Evolutionary conservation across 2,797 vertebrate genomes (phyloP), one percentile per base, ranked within the genome.

Genomic region (Pseudochaenichthys georgianus): DNA sequence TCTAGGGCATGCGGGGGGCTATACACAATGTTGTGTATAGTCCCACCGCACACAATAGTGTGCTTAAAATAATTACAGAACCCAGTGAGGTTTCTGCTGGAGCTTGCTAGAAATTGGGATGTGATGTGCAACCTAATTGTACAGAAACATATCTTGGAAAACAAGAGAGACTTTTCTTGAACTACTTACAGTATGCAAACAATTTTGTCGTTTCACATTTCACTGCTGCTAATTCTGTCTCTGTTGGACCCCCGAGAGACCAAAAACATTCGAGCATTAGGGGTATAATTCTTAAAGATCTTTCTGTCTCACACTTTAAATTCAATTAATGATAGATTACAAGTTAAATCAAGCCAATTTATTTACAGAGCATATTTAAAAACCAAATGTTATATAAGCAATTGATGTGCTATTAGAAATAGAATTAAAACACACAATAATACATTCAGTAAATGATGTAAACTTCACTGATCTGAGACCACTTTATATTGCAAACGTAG

Each of bases 31-130:
- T 66, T 78, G 34, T 38, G 34, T 38, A 7, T 38, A 38, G 8
- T 28, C 28, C 28, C 4, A 4, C 28, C 4, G 28, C 28, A 28
- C 28, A 28, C 28, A 28, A 28, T 28, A 28, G 28, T 64, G 71
- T 57, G 62, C 59, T 69, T 80, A 67, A 88, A 76, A 86, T 82
- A 71, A 88, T 91, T 83, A 86, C 69, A 47, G 65, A 70, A 47
- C 50, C 64, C 42, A 68, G 64, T 0, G 5, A 71, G 43, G 55
- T 67, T 82, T 28, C 43, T 62, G 73, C 65, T 76, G 61, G 21
- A 70, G 61, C 28, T 68, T 19, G 51, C 71, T 31, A 9, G 43
- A 75, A 77, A 81, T 73, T 47, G 13, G 42, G 59, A 71, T 12
- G 15, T 65, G 59, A 80, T 64, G 67, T 34, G 57, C 46, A 77